Conservation (phyloP, 2,888 invertebrate species). For the Dryadula phaetusa region DNA sequence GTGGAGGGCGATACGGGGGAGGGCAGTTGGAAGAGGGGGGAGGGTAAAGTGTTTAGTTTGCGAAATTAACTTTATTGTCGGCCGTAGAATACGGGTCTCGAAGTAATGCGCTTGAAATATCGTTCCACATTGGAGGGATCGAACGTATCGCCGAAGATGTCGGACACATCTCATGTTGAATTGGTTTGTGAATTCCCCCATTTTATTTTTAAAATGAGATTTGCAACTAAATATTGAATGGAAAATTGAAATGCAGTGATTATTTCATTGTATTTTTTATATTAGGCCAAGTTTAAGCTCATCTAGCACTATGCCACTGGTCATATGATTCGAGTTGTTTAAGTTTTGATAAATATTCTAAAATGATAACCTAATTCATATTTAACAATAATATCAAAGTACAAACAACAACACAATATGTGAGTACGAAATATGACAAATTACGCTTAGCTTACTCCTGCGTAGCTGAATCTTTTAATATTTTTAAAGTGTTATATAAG, state of each 20-base stretch:
- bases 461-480: no score
- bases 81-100: constrained; percentile 46
- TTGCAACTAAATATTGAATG: constrained; percentile 9
- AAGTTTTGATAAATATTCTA: no score
- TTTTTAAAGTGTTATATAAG: no score
- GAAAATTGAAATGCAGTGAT: not conserved
- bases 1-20: constrained; percentile 11
- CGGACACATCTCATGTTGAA: constrained; percentile 40
- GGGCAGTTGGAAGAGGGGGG: constrained; percentile 30
- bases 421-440: no score
- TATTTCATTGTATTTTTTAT: not conserved
- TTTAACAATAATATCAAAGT: no score
- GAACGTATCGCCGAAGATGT: constrained; percentile 36
- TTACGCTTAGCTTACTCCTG: no score
- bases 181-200: constrained; percentile 35
- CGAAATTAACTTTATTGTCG: constrained; percentile 71
- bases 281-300: not conserved
- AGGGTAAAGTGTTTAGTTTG: constrained; percentile 60
- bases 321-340: no score
- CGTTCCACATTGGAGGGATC: constrained; percentile 39
- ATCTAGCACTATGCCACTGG: no score
- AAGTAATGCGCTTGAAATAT: constrained; percentile 52
- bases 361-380: no score
- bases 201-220: constrained; percentile 19
- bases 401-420: no score